Evolutionary conservation across 2,113 vertebrate species (phyloP).

Genomic region (Dicaeum eximium): DNA sequence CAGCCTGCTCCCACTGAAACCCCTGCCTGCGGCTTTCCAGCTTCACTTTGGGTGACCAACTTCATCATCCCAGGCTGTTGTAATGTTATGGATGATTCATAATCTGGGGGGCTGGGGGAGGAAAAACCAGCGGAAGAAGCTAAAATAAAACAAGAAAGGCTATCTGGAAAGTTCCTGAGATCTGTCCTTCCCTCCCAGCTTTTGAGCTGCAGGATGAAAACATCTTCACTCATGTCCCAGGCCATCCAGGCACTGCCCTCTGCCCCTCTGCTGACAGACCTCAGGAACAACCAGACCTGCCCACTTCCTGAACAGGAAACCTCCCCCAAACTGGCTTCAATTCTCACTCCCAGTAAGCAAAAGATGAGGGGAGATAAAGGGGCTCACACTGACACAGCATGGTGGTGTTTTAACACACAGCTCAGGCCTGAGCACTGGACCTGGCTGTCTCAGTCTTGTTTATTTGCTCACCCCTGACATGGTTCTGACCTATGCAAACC

Average conservation of each 20-base stretch:
- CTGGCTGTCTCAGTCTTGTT: not conserved
- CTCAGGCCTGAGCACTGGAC: not conserved
- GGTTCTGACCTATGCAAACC: not conserved
- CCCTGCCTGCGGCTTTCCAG: not conserved
- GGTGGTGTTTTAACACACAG: not conserved
- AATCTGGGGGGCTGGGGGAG: not conserved
- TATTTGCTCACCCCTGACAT: not conserved
- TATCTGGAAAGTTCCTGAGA: not conserved
- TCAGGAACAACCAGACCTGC: not conserved
- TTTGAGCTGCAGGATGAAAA: not conserved
- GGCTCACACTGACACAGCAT: not conserved
- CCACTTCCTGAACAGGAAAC: not conserved
- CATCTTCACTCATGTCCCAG: accelerated
- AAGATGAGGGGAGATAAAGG: not conserved
- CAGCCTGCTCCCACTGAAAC: not conserved
- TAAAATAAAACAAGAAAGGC: not conserved
- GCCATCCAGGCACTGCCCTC: not conserved
- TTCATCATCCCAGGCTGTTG: not conserved
- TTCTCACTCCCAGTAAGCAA: not conserved
- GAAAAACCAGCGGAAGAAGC: not conserved
- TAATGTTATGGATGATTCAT: not conserved
- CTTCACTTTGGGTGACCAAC: not conserved
- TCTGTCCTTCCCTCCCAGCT: not conserved
- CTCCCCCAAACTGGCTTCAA: not conserved
- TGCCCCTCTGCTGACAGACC: not conserved